phyloP scores from a whole-genome alignment of 2,888 invertebrate genomes.

The Acanthacorydalis orientalis region DNA sequence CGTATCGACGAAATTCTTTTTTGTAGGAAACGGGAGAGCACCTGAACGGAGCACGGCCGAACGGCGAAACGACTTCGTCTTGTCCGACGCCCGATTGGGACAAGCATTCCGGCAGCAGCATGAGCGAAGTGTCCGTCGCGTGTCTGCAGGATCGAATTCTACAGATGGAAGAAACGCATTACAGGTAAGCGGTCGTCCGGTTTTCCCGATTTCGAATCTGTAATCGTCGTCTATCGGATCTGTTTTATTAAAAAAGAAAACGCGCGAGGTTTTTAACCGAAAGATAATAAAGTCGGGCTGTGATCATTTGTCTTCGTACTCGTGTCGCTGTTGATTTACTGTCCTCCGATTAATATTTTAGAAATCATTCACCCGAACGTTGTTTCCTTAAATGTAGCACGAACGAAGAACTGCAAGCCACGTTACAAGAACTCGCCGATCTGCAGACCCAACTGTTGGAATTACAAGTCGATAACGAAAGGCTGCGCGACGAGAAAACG shows the following conservation, averaged over 20 bases:
- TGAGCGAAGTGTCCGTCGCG: conserved; percentile 80
- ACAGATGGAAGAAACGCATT: conserved; percentile 84
- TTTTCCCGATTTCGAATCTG: too few relatives aligned
- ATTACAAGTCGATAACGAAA: conserved; percentile 74
- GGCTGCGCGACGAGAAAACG: conserved; percentile 74
- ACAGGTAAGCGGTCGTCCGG: conserved; percentile 38
- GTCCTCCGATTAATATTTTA: too few relatives aligned
- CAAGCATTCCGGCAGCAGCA: conserved; percentile 72
- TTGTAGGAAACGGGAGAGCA: not conserved
- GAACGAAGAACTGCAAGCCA: conserved; percentile 84
- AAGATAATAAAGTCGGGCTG: too few relatives aligned
- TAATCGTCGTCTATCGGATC: too few relatives aligned
- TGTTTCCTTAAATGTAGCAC: conserved; percentile 38
- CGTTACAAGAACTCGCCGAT: conserved; percentile 81
- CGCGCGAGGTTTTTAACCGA: too few relatives aligned
- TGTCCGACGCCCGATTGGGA: conserved; percentile 78
- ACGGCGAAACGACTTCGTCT: conserved; percentile 36
- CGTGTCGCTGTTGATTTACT: too few relatives aligned
- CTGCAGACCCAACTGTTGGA: conserved; percentile 75
- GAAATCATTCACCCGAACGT: too few relatives aligned
- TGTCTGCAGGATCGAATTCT: conserved; percentile 85
- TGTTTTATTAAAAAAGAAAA: too few relatives aligned
- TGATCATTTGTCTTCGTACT: too few relatives aligned
- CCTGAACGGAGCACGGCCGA: not conserved
- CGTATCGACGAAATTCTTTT: not conserved